Evolutionary conservation across 2,113 vertebrate genomes (phyloP).

Genomic region (Channa argus): DNA sequence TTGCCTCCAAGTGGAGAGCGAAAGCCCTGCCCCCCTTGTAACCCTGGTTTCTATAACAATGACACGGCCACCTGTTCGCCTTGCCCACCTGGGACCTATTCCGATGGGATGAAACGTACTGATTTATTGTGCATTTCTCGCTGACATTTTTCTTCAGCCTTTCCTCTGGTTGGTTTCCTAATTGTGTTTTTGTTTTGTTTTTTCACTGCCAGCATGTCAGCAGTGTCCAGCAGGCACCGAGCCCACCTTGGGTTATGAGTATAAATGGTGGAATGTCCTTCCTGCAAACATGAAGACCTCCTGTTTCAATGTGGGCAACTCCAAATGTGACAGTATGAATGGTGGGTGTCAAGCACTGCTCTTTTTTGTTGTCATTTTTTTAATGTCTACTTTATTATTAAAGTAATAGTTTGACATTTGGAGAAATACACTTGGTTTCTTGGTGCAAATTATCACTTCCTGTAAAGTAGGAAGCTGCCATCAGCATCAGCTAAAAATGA

Average conservation of each 20-base stretch:
- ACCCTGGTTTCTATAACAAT: constrained; percentile 96
- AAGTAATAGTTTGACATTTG: background rate
- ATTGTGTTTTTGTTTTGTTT: background rate
- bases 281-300: constrained; percentile 96
- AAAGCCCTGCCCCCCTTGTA: constrained; percentile 95
- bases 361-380: no score
- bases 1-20: constrained; percentile 92
- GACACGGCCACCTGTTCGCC: constrained; percentile 91
- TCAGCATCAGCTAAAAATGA: background rate
- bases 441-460: no score
- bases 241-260: constrained; percentile 91
- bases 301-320: constrained; percentile 97
- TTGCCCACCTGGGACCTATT: constrained; percentile 90
- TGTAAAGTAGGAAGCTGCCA: background rate
- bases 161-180: no score
- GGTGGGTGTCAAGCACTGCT: constrained; percentile 81
- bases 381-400: background rate
- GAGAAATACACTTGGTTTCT: background rate
- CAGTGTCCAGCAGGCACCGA: constrained; percentile 94
- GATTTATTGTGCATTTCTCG: background rate
- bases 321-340: constrained; percentile 95
- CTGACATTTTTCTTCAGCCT: background rate
- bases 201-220: constrained; percentile 84
- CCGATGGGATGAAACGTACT: constrained; percentile 90
- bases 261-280: constrained; percentile 98